A percentile compares a stretch with the other conserved stretches of the same genome.
Conservation (phyloP, 1,140 invertebrate species). For the Tetragnatha versicolor region DNA sequence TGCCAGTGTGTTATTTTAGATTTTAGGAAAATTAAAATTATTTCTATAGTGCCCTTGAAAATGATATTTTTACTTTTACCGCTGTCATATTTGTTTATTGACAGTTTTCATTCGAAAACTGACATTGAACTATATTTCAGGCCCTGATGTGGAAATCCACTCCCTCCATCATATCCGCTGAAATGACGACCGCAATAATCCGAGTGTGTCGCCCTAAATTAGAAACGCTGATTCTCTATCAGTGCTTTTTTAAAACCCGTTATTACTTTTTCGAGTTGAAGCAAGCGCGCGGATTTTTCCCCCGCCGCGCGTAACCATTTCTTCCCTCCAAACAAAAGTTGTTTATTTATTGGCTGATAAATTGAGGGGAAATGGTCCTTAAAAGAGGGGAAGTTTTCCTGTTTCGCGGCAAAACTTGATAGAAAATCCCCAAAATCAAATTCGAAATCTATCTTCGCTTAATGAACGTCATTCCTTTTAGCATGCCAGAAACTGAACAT, state of each 20-base stretch:
- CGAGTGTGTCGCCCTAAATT: too few relatives aligned
- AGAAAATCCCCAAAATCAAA: constrained; percentile 56
- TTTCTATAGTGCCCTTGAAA: too few relatives aligned
- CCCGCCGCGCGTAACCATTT: constrained; percentile 19
- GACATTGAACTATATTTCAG: too few relatives aligned
- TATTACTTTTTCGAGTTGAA: not conserved
- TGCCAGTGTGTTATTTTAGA: too few relatives aligned
- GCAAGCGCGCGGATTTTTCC: not conserved
- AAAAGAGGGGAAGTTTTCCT: constrained; percentile 50
- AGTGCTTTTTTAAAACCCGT: not conserved
- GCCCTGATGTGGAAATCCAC: too few relatives aligned
- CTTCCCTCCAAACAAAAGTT: constrained; percentile 39
- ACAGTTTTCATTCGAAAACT: too few relatives aligned
- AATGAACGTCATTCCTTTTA: constrained; percentile 56
- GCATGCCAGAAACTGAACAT: constrained; percentile 53
- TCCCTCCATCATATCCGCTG: too few relatives aligned
- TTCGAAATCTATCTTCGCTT: constrained; percentile 56
- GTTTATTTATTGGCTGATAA: constrained; percentile 56
- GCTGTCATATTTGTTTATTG: too few relatives aligned
- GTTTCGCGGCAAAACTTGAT: constrained; percentile 48
- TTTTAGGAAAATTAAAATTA: too few relatives aligned
- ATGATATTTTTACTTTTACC: too few relatives aligned
- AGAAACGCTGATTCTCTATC: too few relatives aligned
- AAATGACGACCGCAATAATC: too few relatives aligned
- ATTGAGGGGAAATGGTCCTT: constrained; percentile 43